These are phyloP conservation scores for Colletes gigas DNA, from an alignment of 1,140 invertebrate species.

Conservation along the genomic window DNA sequence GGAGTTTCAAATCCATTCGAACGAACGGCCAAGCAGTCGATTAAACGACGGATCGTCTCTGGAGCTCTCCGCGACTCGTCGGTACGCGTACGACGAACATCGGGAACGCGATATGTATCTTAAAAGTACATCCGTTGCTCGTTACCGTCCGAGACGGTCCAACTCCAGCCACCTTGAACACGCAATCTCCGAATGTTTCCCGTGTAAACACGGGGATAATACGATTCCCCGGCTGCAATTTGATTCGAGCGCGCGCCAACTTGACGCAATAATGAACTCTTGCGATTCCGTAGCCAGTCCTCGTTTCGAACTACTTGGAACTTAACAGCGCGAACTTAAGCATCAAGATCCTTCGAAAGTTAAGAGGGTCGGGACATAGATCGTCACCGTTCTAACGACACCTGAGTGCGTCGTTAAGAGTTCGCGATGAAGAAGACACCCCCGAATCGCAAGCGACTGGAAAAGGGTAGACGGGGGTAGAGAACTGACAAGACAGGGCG, in stretches of 20 bases:
- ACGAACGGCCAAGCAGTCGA: background rate
- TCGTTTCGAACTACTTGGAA: slow-evolving; percentile 40
- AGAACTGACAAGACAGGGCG: background rate
- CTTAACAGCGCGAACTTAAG: slow-evolving; percentile 42
- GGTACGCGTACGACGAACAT: no score
- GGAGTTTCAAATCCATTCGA: background rate
- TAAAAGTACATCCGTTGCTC: background rate
- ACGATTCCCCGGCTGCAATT: slow-evolving; percentile 1
- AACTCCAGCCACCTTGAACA: background rate
- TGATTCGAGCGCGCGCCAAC: background rate
- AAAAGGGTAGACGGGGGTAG: slow-evolving; percentile 6
- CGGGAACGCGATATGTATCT: background rate
- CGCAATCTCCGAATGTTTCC: background rate
- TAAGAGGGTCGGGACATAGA: slow-evolving; percentile 31
- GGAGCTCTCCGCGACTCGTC: background rate
- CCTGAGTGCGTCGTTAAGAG: slow-evolving; percentile 62
- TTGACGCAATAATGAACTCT: slow-evolving; percentile 8
- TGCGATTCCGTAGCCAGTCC: slow-evolving; percentile 21
- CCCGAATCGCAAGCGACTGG: slow-evolving; percentile 13
- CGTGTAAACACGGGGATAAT: slow-evolving; percentile 13
- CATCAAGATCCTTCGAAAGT: slow-evolving; percentile 36
- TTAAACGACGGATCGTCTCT: background rate
- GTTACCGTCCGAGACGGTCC: background rate
- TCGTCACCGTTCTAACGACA: slow-evolving; percentile 53
- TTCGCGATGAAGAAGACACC: slow-evolving; percentile 5